Evolutionary conservation across 53 echinoderm and acorn worm species (phyloP), one percentile per base, ranked within the genome.

Genomic region (Crossaster papposus): DNA sequence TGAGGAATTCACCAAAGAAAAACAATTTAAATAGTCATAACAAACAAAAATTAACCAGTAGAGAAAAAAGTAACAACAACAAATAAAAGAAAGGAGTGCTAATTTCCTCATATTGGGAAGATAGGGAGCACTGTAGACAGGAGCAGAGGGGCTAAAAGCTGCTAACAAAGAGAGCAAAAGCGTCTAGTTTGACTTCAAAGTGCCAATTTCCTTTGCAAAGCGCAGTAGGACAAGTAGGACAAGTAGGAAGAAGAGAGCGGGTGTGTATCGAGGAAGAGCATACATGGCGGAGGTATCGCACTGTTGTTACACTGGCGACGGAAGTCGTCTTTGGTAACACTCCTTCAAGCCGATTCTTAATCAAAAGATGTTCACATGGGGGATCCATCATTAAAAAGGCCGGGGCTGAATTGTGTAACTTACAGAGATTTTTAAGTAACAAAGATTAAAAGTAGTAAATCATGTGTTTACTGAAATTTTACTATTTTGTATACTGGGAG

Each of bases 321-420:
- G 82, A 82, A 65, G 82, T 38, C 82, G 24, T 65, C 82, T 70
- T 82, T 37, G 31, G 82, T 82, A 82, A 70, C 82, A 68, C 82
- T 82, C 17, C 65, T 37, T 32, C 33, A 36, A 68, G 54, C 82
- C 82, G 37, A 37, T 82, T 68, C 70, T 82, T 82, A 82, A 82
- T 82, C 82, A 82, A 82, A 82, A 82, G 82, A 65, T 68, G 68
- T 32, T 20, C 54, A 34, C 65, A 2, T 13, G 82, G 18, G n/a
- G 33, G 14, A 82, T 82, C 82, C 68, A 82, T 82, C 44, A 82
- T 68, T 28, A 44, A 44, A 68, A 20, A 65, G 37, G 29, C 30
- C 50, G 31, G 8, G 79, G 26, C 29, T 79, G 33, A 23, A 32
- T 28, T 8, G 64, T 62, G 30, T 5, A n/a, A 62, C 62, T 62